phyloP scores from a whole-genome alignment of 2,888 invertebrate species.

The Agriopis marginaria region DNA sequence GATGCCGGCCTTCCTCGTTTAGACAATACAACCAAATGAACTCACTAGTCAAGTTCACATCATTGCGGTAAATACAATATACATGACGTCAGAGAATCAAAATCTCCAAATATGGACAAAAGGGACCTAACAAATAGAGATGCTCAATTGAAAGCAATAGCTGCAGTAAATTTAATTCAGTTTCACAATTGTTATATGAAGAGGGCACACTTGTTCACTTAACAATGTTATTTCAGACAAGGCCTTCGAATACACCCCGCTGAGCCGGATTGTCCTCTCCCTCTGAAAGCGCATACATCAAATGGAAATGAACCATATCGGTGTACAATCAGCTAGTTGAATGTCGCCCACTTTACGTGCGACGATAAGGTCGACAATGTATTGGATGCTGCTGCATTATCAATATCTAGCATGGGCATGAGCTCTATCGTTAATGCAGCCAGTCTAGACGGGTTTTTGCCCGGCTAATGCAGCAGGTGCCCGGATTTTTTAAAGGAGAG shows the following conservation, averaged over 20 bases:
- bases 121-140: slow-evolving; percentile 25
- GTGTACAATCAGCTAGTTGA: slow-evolving; percentile 30
- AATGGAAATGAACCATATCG: slow-evolving; percentile 16
- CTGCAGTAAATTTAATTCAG: slow-evolving; percentile 37
- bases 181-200: slow-evolving; percentile 34
- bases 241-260: slow-evolving; percentile 35
- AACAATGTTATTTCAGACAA: slow-evolving; percentile 46
- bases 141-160: slow-evolving; percentile 31
- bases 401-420: slow-evolving; percentile 56
- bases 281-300: slow-evolving; percentile 24
- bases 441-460: slow-evolving; percentile 80
- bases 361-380: slow-evolving; percentile 59
- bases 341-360: slow-evolving; percentile 44
- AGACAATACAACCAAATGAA: slow-evolving; percentile 63
- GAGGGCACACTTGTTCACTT: slow-evolving; percentile 40
- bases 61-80: slow-evolving; percentile 22
- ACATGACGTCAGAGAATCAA: background rate
- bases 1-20: slow-evolving; percentile 71
- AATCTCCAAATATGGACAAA: slow-evolving; percentile 6
- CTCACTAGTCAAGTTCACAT: slow-evolving; percentile 30
- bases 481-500: slow-evolving; percentile 57
- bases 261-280: slow-evolving; percentile 42
- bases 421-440: slow-evolving; percentile 58
- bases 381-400: slow-evolving; percentile 48
- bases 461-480: slow-evolving; percentile 65